Conservation (phyloP, 2,888 invertebrate genomes). For the Nemapogon koenigi region DNA sequence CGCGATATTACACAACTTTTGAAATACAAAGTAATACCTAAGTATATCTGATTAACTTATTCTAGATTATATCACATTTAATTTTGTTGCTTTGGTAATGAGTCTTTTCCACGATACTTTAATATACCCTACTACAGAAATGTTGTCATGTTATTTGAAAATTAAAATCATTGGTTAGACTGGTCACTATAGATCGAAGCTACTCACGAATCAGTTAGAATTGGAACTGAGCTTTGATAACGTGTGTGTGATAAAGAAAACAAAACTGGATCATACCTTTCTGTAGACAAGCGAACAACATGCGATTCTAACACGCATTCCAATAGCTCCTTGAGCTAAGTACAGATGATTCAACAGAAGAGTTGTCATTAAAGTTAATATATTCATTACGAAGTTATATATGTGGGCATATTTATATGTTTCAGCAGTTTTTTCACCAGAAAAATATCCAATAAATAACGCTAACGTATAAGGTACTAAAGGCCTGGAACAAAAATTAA, state of each 20-base stretch:
- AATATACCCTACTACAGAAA: no score
- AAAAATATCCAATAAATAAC: conserved; percentile 69
- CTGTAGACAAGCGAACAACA: conserved; percentile 82
- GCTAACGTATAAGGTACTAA: conserved; percentile 67
- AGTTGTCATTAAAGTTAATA: conserved; percentile 62
- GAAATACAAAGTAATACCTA: no score
- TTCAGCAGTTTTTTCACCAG: conserved; percentile 51
- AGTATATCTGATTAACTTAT: no score
- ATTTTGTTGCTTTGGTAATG: no score
- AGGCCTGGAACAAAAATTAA: conserved; percentile 54
- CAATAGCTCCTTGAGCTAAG: conserved; percentile 67
- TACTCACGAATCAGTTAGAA: no score
- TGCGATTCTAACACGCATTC: conserved; percentile 80
- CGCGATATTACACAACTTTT: no score
- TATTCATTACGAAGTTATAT: conserved; percentile 68
- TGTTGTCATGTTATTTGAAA: no score
- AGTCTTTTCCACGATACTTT: no score
- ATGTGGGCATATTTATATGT: conserved; percentile 67
- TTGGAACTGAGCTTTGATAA: no score
- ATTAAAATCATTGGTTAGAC: no score
- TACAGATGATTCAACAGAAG: conserved; percentile 70
- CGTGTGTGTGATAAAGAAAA: not conserved
- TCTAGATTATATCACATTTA: no score
- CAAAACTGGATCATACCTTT: conserved; percentile 64
- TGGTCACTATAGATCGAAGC: no score